These are phyloP conservation scores for Mystacides longicornis DNA, from an alignment of 2,888 invertebrate species.

Conservation along the genomic window DNA sequence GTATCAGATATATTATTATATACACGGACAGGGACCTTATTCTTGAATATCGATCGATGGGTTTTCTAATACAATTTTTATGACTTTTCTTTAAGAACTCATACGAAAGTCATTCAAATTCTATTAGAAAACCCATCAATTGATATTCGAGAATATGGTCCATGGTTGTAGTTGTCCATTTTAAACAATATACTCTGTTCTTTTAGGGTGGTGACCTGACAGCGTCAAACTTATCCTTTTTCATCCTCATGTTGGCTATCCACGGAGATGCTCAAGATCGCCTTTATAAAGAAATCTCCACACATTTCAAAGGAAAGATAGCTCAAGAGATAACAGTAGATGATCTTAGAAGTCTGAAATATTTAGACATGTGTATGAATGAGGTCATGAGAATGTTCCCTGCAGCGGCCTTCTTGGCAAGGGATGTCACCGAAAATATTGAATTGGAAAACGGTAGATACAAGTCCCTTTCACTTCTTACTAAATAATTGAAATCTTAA, in stretches of 20 bases:
- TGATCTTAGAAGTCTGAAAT: conserved; percentile 2
- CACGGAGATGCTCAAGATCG: conserved; percentile 10
- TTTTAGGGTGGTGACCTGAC: conserved; percentile 12
- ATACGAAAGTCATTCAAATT: too few relatives aligned
- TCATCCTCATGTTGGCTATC: conserved; percentile 12
- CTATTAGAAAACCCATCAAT: too few relatives aligned
- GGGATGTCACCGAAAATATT: conserved; percentile 7
- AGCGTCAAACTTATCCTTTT: neutral
- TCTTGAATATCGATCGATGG: too few relatives aligned
- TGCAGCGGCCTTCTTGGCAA: neutral
- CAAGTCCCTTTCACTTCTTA: neutral
- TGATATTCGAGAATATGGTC: too few relatives aligned
- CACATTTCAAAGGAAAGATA: conserved; percentile 4
- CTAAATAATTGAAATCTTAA: neutral
- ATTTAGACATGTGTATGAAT: conserved; percentile 11
- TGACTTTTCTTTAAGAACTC: too few relatives aligned
- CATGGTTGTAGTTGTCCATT: neutral
- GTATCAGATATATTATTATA: neutral
- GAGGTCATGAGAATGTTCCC: conserved; percentile 14
- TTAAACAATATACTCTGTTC: neutral
- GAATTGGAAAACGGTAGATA: neutral
- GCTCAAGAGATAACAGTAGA: neutral
- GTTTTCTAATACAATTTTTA: too few relatives aligned
- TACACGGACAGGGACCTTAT: neutral
- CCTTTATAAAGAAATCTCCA: conserved; percentile 7